phyloP scores from a whole-genome alignment of 2,888 invertebrate genomes.

The Andrena haemorrhoa region DNA sequence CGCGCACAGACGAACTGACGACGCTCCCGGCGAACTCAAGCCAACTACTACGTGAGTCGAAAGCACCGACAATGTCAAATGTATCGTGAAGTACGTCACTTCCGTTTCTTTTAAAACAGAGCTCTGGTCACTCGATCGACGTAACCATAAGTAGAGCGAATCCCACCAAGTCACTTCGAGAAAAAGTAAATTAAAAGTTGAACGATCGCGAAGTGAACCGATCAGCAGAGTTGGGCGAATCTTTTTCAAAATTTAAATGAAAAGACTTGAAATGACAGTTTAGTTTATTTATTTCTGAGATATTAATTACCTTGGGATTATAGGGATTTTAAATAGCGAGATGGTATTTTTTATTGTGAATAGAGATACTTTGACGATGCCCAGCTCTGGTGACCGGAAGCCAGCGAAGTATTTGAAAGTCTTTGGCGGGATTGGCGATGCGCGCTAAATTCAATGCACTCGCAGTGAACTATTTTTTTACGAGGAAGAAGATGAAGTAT shows the following conservation, averaged over 20 bases:
- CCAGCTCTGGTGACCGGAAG: neutral
- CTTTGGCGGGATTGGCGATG: constrained; percentile 33
- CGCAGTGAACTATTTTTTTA: constrained; percentile 72
- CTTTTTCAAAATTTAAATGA: neutral
- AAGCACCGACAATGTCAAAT: neutral
- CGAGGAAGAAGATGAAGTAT: constrained; percentile 48
- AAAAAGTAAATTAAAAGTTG: constrained; percentile 7
- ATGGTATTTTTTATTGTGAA: too few relatives aligned
- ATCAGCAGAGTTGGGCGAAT: neutral
- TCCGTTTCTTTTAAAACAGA: neutral
- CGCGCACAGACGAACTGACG: neutral
- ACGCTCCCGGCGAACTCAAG: neutral
- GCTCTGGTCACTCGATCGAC: constrained; percentile 16
- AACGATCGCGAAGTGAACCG: constrained; percentile 26
- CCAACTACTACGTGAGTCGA: constrained; percentile 7
- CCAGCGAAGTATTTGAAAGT: neutral
- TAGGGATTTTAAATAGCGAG: too few relatives aligned
- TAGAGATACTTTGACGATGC: neutral
- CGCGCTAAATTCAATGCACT: constrained; percentile 64
- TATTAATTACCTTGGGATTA: too few relatives aligned
- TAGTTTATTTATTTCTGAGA: neutral
- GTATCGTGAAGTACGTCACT: neutral
- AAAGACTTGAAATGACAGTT: neutral
- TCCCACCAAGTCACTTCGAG: constrained; percentile 11
- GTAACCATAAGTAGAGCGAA: constrained; percentile 22